Evolutionary conservation across 2,888 invertebrate species (phyloP), one percentile per base, ranked within the genome.

Genomic region (Clivina fossor): DNA sequence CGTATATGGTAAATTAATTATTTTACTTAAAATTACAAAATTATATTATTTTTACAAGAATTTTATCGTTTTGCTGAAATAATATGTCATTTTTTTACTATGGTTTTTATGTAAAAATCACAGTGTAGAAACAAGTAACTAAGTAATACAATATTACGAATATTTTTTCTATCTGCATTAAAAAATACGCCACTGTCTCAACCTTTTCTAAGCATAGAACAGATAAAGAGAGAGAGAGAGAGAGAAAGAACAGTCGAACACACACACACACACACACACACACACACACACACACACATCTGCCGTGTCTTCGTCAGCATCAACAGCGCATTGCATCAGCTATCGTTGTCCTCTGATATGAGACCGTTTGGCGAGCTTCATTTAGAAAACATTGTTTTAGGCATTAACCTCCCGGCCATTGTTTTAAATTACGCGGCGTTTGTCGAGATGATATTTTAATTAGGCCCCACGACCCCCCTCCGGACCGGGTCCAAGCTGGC

Each of bases 371-470:
- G 5, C 4, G 32, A 13, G 28, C 46, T 46, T 46, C 46, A 46
- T 46, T 46, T 46, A 46, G 46, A 46, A 46, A 46, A 46, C 46
- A 46, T 46, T 46, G 46, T 46, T 46, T 18, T 19, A 46, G 30
- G 32, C 46, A 46, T 46, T 46, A 46, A 28, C 46, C 46, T 18
- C 46, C 15, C 46, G 28, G 18, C 46, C 46, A 30, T 28, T 40
- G 40, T 40, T 40, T 40, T 40, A 40, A 40, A 40, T 40, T 40
- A 40, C 46, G n/a, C 32, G 11, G 32, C 32, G 22, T 20, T 22
- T 11, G 40, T 40, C 40, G 19, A 22, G 40, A 40, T 40, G 40
- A 40, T 40, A 40, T 40, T 40, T 40, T 40, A 40, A 40, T 40
- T 40, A 40, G 40, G 40, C 40, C 20, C 40, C 16, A 33, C 11